These are phyloP conservation scores for Panzeria rudis DNA, from an alignment of 2,888 invertebrate genomes.

Conservation along the genomic window DNA sequence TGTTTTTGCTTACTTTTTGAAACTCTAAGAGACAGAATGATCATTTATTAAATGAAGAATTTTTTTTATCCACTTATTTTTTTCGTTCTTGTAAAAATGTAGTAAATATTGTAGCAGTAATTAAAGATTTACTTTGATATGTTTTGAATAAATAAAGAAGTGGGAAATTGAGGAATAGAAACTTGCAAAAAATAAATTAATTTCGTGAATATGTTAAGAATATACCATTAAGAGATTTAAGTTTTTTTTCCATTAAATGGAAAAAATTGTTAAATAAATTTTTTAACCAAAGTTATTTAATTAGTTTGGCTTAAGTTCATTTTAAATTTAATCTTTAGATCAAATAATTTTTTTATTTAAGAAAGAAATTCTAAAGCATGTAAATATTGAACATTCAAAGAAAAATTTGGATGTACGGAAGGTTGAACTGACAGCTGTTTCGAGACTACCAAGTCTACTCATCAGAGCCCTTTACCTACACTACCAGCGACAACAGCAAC, in stretches of 20 bases:
- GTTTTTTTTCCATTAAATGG: no score
- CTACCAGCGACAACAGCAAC: no score
- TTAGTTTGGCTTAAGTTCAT: no score
- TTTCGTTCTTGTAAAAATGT: constrained; percentile 19
- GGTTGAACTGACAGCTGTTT: no score
- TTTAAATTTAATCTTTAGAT: no score
- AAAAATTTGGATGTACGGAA: no score
- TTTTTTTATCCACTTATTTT: background rate
- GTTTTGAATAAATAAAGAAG: constrained; percentile 19
- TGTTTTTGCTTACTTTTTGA: constrained; percentile 11
- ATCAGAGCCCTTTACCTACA: no score
- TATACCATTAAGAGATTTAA: background rate
- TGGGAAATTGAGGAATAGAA: background rate
- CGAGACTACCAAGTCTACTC: no score
- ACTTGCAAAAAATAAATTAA: background rate
- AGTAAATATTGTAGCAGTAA: constrained; percentile 36
- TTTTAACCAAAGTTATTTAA: no score
- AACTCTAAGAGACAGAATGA: constrained; percentile 42
- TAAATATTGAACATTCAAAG: no score
- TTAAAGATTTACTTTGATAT: constrained; percentile 35
- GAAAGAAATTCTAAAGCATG: no score
- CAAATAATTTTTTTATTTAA: no score
- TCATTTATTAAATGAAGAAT: constrained; percentile 56
- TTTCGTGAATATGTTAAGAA: background rate
- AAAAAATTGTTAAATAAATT: background rate